Evolutionary conservation across 1,140 invertebrate species (phyloP).

Genomic region (Dreissena polymorpha): DNA sequence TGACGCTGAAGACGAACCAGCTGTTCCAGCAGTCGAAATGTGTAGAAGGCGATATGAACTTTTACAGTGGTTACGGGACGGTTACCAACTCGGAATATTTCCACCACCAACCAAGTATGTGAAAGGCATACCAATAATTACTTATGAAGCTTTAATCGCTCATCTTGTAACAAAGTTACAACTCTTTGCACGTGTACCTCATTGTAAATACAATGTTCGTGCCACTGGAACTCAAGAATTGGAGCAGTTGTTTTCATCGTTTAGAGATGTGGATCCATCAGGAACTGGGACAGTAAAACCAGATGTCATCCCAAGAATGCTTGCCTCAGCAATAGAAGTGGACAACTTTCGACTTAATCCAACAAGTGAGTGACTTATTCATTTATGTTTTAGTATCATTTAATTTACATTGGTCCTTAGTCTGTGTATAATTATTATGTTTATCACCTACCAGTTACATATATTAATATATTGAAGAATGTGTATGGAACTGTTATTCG

Average conservation of each 20-base stretch:
- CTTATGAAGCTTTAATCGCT: background rate
- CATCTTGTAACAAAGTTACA: conserved; percentile 1
- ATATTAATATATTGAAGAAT: no score
- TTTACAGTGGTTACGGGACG: background rate
- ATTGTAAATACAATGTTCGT: conserved; percentile 2
- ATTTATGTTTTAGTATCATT: no score
- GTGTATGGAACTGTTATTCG: no score
- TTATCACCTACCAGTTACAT: no score
- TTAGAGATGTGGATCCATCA: conserved; percentile 9
- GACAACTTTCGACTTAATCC: conserved; percentile 3
- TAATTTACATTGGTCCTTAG: no score
- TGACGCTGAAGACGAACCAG: conserved; percentile 1
- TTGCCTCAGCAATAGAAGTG: background rate
- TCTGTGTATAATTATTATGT: no score
- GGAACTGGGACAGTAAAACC: background rate
- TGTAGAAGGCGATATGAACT: background rate
- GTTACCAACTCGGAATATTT: background rate
- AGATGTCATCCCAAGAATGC: conserved; percentile 4
- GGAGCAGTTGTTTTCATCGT: conserved; percentile 10
- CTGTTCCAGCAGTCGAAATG: background rate
- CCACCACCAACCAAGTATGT: conserved; percentile 8
- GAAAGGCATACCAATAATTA: conserved; percentile 9
- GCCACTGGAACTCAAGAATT: conserved; percentile 3
- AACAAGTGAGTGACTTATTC: background rate
- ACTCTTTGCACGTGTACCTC: background rate